These are phyloP conservation scores for Aurelia aurita DNA, from an alignment of 30 jellyfish, hydroid and myxozoan species.

Conservation along the genomic window DNA sequence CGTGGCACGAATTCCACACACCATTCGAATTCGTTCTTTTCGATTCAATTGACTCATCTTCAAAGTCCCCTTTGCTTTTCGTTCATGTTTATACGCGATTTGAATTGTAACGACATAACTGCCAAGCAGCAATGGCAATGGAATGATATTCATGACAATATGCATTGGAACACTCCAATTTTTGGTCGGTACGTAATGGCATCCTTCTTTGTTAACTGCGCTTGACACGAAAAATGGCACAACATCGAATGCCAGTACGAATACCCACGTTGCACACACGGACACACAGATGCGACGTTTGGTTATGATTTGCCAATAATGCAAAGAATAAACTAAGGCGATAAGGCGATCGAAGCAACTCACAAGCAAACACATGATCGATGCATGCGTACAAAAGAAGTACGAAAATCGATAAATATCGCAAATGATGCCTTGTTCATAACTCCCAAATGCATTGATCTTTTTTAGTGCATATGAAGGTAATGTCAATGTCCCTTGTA, in stretches of 20 bases:
- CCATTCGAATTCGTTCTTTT: slow-evolving; percentile 26
- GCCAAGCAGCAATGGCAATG: slow-evolving; percentile 68
- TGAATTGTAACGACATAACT: slow-evolving; percentile 62
- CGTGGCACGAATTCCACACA: slow-evolving; percentile 80
- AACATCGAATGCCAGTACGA: slow-evolving; percentile 68
- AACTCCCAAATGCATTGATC: slow-evolving; percentile 43
- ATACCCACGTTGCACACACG: slow-evolving; percentile 50
- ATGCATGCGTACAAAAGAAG: slow-evolving; percentile 73
- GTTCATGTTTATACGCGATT: slow-evolving; percentile 74
- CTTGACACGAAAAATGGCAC: slow-evolving; percentile 56
- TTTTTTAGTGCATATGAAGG: slow-evolving; percentile 85
- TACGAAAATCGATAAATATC: slow-evolving; percentile 78
- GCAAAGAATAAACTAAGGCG: slow-evolving; percentile 64
- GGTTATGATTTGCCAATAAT: slow-evolving; percentile 62
- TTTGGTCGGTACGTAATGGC: slow-evolving; percentile 72
- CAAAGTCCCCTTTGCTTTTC: neutral
- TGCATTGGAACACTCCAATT: slow-evolving; percentile 83
- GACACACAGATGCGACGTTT: slow-evolving; percentile 4
- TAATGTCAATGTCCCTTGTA: slow-evolving; percentile 70
- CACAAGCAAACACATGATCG: slow-evolving; percentile 70
- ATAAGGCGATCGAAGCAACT: slow-evolving; percentile 60
- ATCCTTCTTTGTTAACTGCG: neutral
- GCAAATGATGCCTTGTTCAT: slow-evolving; percentile 49
- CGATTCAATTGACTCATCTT: slow-evolving; percentile 18
- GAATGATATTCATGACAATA: slow-evolving; percentile 63